Evolutionary conservation across 2,113 vertebrate genomes (phyloP), one percentile per base, ranked within the genome.

Genomic region (Coturnix japonica): DNA sequence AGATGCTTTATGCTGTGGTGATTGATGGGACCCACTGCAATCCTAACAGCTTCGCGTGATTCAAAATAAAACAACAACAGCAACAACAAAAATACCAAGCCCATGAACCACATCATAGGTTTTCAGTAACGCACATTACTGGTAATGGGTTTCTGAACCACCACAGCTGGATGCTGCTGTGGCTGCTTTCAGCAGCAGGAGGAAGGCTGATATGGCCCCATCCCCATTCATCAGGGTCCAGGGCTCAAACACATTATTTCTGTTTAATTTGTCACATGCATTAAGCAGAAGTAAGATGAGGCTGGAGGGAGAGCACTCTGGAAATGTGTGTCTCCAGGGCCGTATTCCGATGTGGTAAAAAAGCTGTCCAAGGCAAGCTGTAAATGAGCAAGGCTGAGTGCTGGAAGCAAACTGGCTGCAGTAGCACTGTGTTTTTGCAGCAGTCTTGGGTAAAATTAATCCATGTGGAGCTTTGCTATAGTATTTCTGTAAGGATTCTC

Each of bases 1-100:
- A 95, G 83, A 64, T 75, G 31, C 66, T 74, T 63, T 1, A 6
- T 87, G 90, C 75, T 85, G 10, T 2, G 11, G 56, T 95, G 91
- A 93, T 85, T 89, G 86, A 93, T 82, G 81, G 67, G 81, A 74
- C 63, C 66, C 6, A 5, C 65, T 79, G 74, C 81, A 92, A 77
- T 23, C 37, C 10, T 5, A 16, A 31, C 64, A 90, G 71, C 75
- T 85, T 87, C 76, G 71, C 89, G 46, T 46, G 71, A 89, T 81
- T 91, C 84, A 49, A 89, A 81, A 44, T 28, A 47, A 43, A 47
- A 43, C 41, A 43, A 43, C 41, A 43, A 43, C 41, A 43, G 17
- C 39, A 16, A 43, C 15, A 67, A 63, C 39, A 94, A 37, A 2
- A 6, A 33, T 25, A 54, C 39, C 33, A 35, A 0, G 0, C 3